Evolutionary conservation across 2,797 vertebrate species (phyloP).

Genomic region (Acanthurus lineatus): DNA sequence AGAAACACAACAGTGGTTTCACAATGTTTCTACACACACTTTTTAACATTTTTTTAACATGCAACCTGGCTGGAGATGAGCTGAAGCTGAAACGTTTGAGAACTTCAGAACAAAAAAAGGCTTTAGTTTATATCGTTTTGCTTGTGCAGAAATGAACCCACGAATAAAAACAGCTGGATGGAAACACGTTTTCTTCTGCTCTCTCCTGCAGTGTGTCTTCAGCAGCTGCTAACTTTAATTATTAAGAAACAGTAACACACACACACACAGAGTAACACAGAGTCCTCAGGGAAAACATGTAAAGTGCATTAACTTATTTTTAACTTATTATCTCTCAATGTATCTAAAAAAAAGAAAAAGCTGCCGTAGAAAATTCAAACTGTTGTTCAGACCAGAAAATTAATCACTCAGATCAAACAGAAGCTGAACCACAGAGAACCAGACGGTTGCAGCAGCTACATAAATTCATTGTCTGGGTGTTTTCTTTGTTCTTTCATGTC

Average conservation of each 20-base stretch:
- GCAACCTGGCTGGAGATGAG: background rate
- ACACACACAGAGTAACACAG: constrained; percentile 20
- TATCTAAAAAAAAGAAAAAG: constrained; percentile 27
- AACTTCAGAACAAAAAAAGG: too few species aligned
- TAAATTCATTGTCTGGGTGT: too few species aligned
- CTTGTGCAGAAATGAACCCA: background rate
- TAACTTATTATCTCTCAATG: constrained; percentile 24
- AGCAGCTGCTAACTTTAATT: constrained; percentile 55
- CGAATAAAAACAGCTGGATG: background rate
- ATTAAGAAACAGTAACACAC: constrained; percentile 43
- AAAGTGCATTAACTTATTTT: constrained; percentile 63
- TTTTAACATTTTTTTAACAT: too few species aligned
- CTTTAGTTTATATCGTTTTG: background rate
- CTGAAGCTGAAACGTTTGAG: background rate
- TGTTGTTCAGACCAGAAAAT: background rate
- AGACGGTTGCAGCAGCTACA: too few species aligned
- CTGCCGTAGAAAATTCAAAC: background rate
- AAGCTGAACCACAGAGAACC: background rate
- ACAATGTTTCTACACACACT: background rate
- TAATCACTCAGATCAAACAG: too few species aligned
- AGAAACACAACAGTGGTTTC: too few species aligned
- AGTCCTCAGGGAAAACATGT: constrained; percentile 42
- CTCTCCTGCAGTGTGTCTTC: constrained; percentile 1
- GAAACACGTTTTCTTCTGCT: background rate
- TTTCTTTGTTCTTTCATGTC: too few species aligned